Evolutionary conservation across 2,797 vertebrate genomes (phyloP), one percentile per base, ranked within the genome.

Genomic region (Enteromius argenteus): DNA sequence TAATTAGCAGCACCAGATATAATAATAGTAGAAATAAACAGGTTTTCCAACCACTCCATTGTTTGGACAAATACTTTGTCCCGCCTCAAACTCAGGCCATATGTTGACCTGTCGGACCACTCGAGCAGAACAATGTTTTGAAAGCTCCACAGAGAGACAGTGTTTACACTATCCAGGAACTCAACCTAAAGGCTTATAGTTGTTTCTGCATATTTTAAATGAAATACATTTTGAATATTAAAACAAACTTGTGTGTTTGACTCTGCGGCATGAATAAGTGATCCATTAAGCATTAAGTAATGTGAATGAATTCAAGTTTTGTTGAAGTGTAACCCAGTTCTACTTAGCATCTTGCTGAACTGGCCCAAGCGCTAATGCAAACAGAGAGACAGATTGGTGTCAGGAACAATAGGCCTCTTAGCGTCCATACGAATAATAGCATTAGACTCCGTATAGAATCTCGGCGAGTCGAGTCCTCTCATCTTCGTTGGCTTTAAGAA

Each of bases 401-500:
- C 93, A 90, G 84, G 66, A 91, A 94, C 92, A 94, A 94, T 90
- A 83, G 91, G 89, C 92, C 79, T 68, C 72, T 91, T 88, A 68
- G 79, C 91, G 87, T 87, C 92, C 93, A 90, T 93, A 89, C 88
- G 93, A 92, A 93, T 94, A 93, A 95, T 94, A 90, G 93, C 86
- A 89, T 94, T 93, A 94, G 90, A 94, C 90, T 94, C 93, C 91
- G 91, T 94, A 94, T 84, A 91, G 92, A 91, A 94, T 93, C 90
- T 56, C 5, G 85, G 84, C 87, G 88, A 0, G 14, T 87, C 89
- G 92, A 92, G 78, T 82, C 85, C 85, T 81, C 75, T 87, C 85
- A 87, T 86, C 87, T 85, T 84, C 42, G 78, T 69, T 68, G 62
- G 74, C 75, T 85, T 73, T 78, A 60, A 87, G 66, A 37, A 78